Evolutionary conservation across 2,113 vertebrate species (phyloP), one percentile per base, ranked within the genome.

Genomic region (Trachemys scripta): DNA sequence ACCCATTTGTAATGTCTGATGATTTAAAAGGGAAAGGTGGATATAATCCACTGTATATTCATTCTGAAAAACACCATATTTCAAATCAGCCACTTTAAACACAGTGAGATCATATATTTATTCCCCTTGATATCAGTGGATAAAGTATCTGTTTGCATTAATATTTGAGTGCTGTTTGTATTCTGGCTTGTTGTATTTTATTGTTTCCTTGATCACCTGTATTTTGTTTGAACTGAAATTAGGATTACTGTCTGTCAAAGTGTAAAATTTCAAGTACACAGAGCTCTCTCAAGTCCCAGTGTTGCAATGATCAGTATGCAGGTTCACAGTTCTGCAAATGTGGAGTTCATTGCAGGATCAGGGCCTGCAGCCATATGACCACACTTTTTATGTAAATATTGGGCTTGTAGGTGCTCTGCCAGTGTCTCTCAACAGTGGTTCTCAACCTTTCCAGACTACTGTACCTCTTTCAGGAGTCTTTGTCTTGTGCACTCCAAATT

Each of bases 261-360:
- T 45, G 3, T 5, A 57, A 4, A 7, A 3, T 5, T 42, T 50
- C 75, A 12, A 38, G 87, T 35, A 78, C 5, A 47, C 81, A 45
- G 13, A 80, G 56, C 5, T 75, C n/a, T 72, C 50, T 7, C 6
- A 82, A 6, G 24, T 56, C 80, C 27, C 22, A 88, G 2, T 14
- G 5, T 47, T 90, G 56, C 82, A 80, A 75, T 20, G 29, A 9
- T 29, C 31, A 24, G 14, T 31, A 6, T 1, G 20, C 5, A 69
- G 1, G 9, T 76, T 29, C 3, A 1, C 62, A 50, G 35, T 31
- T 19, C 45, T 57, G 4, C 0, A 1, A 4, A 16, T 57, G 59
- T 87, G 50, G 78, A 81, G 51, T 31, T 20, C 49, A 84, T 31
- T 51, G 3, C 54, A 53, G 76, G n/a, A 47, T 22, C 35, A 50